Conservation (phyloP, 2,797 vertebrate species). For the Sarcophilus harrisii region DNA sequence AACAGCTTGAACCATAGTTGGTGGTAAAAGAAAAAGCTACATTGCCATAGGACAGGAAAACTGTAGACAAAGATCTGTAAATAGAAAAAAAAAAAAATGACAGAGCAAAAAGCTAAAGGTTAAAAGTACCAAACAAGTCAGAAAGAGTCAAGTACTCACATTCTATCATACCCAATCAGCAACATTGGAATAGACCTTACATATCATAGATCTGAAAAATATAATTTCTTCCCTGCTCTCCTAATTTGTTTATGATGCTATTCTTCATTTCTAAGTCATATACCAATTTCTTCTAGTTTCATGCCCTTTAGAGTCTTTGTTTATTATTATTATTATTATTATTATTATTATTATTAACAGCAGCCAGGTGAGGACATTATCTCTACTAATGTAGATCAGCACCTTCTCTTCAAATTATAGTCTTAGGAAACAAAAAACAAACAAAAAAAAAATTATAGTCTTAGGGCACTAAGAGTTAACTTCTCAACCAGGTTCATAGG, state of each 20-base stretch:
- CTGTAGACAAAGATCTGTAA: too few relatives aligned
- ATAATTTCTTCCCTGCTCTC: neutral
- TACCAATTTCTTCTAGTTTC: neutral
- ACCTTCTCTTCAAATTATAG: neutral
- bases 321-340: neutral
- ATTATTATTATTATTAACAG: neutral
- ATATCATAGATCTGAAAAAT: neutral
- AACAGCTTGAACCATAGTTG: too few relatives aligned
- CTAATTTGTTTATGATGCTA: neutral
- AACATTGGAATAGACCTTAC: constrained; percentile 5
- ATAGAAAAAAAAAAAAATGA: too few relatives aligned
- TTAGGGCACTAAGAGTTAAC: neutral
- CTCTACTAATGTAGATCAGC: neutral
- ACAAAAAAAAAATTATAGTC: neutral
- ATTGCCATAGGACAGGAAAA: too few relatives aligned
- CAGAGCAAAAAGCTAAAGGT: too few relatives aligned
- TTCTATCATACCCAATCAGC: too few relatives aligned
- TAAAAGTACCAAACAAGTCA: too few relatives aligned
- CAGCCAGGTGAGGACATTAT: neutral
- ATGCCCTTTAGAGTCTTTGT: neutral
- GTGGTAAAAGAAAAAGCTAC: too few relatives aligned
- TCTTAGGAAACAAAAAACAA: too few relatives aligned
- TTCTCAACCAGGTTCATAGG: neutral
- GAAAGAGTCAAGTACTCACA: too few relatives aligned
- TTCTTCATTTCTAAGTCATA: neutral